phyloP scores from a whole-genome alignment of 2,888 invertebrate species.

The Oligia fasciuncula region DNA sequence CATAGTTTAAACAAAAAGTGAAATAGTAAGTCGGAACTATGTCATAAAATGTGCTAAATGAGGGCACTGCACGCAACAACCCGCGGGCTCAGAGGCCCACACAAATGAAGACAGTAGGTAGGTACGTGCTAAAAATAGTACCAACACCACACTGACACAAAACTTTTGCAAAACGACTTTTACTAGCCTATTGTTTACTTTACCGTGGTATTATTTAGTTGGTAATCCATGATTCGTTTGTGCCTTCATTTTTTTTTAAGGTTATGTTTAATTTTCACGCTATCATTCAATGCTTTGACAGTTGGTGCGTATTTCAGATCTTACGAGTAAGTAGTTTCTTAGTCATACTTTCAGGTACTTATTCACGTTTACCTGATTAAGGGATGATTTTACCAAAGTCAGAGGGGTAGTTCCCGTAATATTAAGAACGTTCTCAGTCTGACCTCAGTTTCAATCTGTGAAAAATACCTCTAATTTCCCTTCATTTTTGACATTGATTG shows the following conservation, averaged over 20 bases:
- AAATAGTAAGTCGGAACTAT: conserved; percentile 86
- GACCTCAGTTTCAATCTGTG: neutral
- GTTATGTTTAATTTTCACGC: conserved; percentile 53
- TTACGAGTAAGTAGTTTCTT: neutral
- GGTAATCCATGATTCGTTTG: conserved; percentile 43
- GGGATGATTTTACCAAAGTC: too few relatives aligned
- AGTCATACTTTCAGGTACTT: neutral
- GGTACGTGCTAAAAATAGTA: conserved; percentile 75
- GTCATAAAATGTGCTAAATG: conserved; percentile 88
- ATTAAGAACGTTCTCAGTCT: neutral
- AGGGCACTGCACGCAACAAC: conserved; percentile 82
- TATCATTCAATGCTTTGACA: conserved; percentile 3
- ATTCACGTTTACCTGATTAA: neutral
- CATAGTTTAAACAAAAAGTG: conserved; percentile 88
- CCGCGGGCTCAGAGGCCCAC: conserved; percentile 62
- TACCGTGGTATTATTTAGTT: conserved; percentile 57
- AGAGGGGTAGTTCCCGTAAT: neutral
- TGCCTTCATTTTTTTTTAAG: conserved; percentile 35
- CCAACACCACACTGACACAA: conserved; percentile 63
- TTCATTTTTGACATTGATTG: neutral
- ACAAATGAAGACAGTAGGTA: conserved; percentile 74
- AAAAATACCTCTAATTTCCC: neutral
- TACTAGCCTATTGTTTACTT: conserved; percentile 60
- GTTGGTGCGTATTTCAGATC: neutral
- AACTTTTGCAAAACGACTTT: conserved; percentile 69